Evolutionary conservation across 2,113 vertebrate species (phyloP), one percentile per base, ranked within the genome.

Genomic region (Clarias macrocephalus): DNA sequence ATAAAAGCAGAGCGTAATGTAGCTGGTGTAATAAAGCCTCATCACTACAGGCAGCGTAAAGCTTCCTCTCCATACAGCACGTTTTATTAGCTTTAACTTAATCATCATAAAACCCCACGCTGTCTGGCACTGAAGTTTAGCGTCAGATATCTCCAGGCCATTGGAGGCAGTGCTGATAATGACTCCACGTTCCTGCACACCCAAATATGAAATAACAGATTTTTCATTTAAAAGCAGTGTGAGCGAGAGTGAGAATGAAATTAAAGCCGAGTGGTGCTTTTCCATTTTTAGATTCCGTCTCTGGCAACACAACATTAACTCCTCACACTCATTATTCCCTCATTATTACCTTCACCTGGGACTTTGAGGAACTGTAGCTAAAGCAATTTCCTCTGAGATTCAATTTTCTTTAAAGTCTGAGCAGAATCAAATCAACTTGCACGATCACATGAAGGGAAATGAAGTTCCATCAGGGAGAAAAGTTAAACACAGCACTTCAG

Each of bases 221-320:
- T 60, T 21, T 60, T 80, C 77, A 59, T 80, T 80, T 80, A 59
- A 33, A 33, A 21, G 77, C 77, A 59, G 56, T 5, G 56, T 3
- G 56, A 80, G 77, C 8, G 25, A 30, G 54, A 10, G 76, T 1
- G n/a, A 57, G 54, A 57, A 59, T 80, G 30, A 59, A 80, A 60
- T 59, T 80, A 80, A 59, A 80, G 77, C 54, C 1, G 48, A 18
- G 28, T 57, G 15, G 16, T 30, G 25, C 28, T 21, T 11, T 60
- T 59, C 77, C 28, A 59, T 80, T 80, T 80, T 80, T 80, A 80
- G 76, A 80, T 54, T 59, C n/a, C 18, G 12, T 80, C 54, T 80
- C n/a, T 28, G 21, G 56, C 28, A 80, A 59, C 56, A 33, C 77
- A 30, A 30, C 77, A 80, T 80, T 59, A 60, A 80, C 54, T 80